Conservation (phyloP, 2,797 vertebrate genomes). For the Alosa sapidissima region DNA sequence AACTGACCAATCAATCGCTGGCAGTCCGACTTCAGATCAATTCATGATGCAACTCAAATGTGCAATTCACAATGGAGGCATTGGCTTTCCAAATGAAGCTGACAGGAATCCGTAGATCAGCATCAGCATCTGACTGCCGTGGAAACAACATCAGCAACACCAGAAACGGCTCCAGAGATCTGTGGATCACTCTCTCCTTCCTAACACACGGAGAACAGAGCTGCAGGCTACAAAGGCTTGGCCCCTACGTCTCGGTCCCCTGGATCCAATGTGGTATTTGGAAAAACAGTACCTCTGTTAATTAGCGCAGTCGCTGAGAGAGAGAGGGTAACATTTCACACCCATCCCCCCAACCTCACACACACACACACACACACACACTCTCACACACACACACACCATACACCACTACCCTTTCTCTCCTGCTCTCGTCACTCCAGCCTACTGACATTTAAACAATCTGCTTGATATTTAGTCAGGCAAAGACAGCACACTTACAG, state of each 20-base stretch:
- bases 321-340: conserved; percentile 59
- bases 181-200: neutral
- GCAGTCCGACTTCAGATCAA: neutral
- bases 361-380: neutral
- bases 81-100: neutral
- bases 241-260: conserved; percentile 31
- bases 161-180: neutral
- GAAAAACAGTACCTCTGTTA: conserved; percentile 58
- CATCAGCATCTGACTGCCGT: neutral
- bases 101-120: neutral
- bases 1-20: conserved; percentile 12
- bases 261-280: conserved; percentile 67
- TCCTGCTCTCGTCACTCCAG: conserved; percentile 40
- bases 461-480: conserved; percentile 56
- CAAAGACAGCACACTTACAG: conserved; percentile 20
- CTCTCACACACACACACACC: neutral
- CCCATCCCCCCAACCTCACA: conserved; percentile 40
- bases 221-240: conserved; percentile 53
- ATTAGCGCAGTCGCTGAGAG: conserved; percentile 61
- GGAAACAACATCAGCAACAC: neutral
- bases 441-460: conserved; percentile 63
- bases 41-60: conserved; percentile 1
- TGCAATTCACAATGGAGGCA: neutral
- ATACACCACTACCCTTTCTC: conserved; percentile 29
- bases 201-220: conserved; percentile 30